phyloP scores from a whole-genome alignment of 1,140 invertebrate genomes.

The Gonatopus flavifemur region DNA sequence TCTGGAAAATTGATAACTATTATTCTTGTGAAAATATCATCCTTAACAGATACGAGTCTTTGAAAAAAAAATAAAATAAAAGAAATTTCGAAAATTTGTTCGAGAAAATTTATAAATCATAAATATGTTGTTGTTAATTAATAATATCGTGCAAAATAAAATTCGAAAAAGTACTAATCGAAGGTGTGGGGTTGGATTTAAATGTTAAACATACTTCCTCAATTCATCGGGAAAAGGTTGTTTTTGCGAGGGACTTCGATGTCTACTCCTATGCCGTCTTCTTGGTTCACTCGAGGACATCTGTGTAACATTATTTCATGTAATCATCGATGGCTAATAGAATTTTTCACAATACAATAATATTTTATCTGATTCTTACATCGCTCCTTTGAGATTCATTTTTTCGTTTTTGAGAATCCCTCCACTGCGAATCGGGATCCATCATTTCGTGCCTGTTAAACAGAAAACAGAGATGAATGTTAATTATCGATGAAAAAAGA shows the following conservation, averaged over 20 bases:
- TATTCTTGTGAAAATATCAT: no score
- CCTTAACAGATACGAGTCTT: no score
- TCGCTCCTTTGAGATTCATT: constrained; percentile 61
- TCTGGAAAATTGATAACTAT: constrained; percentile 37
- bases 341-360: constrained; percentile 10
- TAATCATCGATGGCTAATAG: not conserved
- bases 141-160: no score
- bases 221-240: constrained; percentile 52
- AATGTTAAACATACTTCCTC: constrained; percentile 48
- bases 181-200: no score
- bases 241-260: constrained; percentile 54
- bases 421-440: constrained; percentile 86
- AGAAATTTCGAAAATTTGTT: no score
- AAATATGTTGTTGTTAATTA: no score
- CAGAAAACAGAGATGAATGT: constrained; percentile 23
- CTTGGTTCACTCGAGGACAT: no score
- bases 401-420: constrained; percentile 77
- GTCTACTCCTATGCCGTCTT: constrained; percentile 53
- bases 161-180: no score
- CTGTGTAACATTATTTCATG: constrained; percentile 38
- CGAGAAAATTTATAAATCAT: no score
- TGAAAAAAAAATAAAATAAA: no score
- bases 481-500: no score
- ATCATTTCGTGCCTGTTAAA: constrained; percentile 70
- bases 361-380: constrained; percentile 42